Base-by-base conservation (phyloP, 1,140 invertebrate species). In the Chlorops oryzae region DNA sequence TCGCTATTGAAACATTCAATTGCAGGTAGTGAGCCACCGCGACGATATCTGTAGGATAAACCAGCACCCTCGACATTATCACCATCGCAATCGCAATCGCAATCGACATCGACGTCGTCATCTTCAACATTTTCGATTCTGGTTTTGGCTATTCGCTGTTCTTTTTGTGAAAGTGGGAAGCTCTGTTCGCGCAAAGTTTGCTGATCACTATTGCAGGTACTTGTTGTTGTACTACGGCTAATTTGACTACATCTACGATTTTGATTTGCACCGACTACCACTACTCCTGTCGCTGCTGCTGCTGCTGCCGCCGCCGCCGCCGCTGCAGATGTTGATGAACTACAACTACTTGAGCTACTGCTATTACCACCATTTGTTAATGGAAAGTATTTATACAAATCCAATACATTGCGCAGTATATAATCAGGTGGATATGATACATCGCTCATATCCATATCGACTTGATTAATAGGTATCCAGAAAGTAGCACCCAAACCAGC, bases 401-500 rank as follows among this genome's bases (percentile, higher is more conserved):
- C 67, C 38, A 67, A 49, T n/a, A 70, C 52, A 55, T 55, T 67
- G 24, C 54, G 52, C n/a, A 70, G 52, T 42, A 54, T 62, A 5
- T 62, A 42, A 23, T 70, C 59, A 20, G 67, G 67, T 44, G 52
- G 57, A 34, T 66, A 59, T 37, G 60, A 44, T 12, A 69, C 60
- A 58, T 58, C 65, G 37, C 53, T 56, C 24, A 63, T 53, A 39
- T 56, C 59, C 32, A 59, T 58, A 0, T 61, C 57, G 1, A 56
- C 62, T 5, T 50, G 56, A 50, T 51, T 65, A 21, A 82, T 60
- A 9, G 85, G 84, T 52, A 89, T 78, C 87, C 88, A 90, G 12
- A 91, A 82, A 0, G 87, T 90, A 9, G 81, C 82, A 5, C 79
- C 82, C 38, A 91, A 65, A 54, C 83, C 80, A 20, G 87, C 86